Evolutionary conservation across 2,113 vertebrate species (phyloP), one percentile per base, ranked within the genome.

Genomic region (Indri indri): DNA sequence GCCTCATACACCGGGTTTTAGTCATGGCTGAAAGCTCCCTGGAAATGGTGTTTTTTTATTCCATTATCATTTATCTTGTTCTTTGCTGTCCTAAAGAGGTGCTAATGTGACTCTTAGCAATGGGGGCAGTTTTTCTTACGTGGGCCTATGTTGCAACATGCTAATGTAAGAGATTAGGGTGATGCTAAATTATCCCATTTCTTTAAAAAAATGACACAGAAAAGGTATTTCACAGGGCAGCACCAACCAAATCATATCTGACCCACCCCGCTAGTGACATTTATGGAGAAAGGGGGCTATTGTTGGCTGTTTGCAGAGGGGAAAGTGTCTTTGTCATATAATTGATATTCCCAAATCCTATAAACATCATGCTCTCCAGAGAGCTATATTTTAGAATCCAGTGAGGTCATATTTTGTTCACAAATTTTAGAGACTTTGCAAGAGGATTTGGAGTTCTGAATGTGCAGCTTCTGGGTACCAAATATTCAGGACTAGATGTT

Each of bases 11-110:
- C 95, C 87, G 82, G 81, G 89, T 89, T 98, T 98, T 96, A 61
- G 90, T 98, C 42, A 85, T 22, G 70, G 88, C 91, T 98, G 95
- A 98, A 98, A 98, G 97, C 97, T 97, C 93, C 94, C 52, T 63
- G 54, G 95, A 98, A 98, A 98, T 97, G 98, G 89, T 97, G 96
- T 97, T 95, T 87, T 98, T 96, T 61, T 86, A 90, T 97, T 96
- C 97, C 97, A 98, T 98, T 98, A 98, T 95, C 97, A 98, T 99
- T 97, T 98, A 98, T 98, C 98, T 98, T 98, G 98, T 95, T 54
- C 42, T 92, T 95, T 97, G 96, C 76, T 96, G 81, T 85, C 87
- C 89, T 97, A 98, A 98, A 98, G 94, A 98, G 80, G 95, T 97
- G 91, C 95, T 98, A 98, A 98, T 71, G 14, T 94, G 97, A 97